Percentiles rank a stretch among this genome's conserved stretches.
phyloP scores from a whole-genome alignment of 2,888 invertebrate genomes.

The Xestoiulus laeticollis region DNA sequence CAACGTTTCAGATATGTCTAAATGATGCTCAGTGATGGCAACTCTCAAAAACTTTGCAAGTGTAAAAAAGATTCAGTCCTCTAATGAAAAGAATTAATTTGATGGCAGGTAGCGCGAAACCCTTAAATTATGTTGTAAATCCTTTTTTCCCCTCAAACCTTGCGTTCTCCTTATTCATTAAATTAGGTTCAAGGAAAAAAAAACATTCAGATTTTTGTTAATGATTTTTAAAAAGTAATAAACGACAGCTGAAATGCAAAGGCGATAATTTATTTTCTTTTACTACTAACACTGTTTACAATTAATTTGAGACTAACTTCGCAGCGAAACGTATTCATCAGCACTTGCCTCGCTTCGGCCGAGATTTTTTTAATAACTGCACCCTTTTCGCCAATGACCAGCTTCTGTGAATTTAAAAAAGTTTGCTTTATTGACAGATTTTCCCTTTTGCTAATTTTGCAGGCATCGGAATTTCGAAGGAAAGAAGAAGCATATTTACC shows the following conservation, averaged over 20 bases:
- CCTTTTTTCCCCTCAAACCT: neutral
- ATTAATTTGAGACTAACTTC: constrained; percentile 67
- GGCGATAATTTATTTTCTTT: neutral
- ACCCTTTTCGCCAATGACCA: constrained; percentile 76
- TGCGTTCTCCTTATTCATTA: neutral
- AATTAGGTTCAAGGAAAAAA: constrained; percentile 5
- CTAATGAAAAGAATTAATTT: neutral
- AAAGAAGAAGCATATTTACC: constrained; percentile 40
- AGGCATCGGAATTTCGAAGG: neutral
- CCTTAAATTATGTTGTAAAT: neutral
- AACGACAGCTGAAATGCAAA: neutral
- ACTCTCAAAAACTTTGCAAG: no score
- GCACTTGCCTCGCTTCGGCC: constrained; percentile 71
- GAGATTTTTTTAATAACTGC: constrained; percentile 77
- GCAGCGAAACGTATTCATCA: constrained; percentile 74
- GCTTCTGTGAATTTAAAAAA: constrained; percentile 66
- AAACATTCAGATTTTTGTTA: constrained; percentile 5
- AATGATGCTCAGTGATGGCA: no score
- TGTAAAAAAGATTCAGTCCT: no score
- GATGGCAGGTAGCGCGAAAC: neutral
- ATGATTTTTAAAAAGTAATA: constrained; percentile 31
- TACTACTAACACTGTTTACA: constrained; percentile 56
- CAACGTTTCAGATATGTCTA: no score
- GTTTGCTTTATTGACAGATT: neutral
- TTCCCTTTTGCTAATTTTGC: neutral